Conservation (phyloP, 1,140 invertebrate species). For the Mizuhopecten yessoensis region DNA sequence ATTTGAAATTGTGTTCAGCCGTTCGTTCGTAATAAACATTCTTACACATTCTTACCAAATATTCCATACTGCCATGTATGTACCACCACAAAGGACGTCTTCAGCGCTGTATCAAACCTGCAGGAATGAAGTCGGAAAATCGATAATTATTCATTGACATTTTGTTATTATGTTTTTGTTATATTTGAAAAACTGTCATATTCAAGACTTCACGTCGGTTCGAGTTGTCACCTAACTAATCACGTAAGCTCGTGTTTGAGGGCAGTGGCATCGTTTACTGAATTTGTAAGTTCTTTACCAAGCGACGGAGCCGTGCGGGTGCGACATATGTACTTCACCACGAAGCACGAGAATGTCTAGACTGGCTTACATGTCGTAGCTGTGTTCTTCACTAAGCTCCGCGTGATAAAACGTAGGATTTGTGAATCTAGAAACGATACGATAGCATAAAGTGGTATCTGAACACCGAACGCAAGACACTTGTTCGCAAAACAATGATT, state of each 20-base stretch:
- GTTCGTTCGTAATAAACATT: not conserved
- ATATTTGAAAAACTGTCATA: not conserved
- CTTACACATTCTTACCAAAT: too few relatives aligned
- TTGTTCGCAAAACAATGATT: too few relatives aligned
- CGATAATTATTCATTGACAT: conserved; percentile 15
- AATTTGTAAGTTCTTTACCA: not conserved
- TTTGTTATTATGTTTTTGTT: conserved; percentile 12
- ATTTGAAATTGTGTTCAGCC: not conserved
- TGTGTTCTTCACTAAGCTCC: not conserved
- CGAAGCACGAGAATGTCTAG: not conserved
- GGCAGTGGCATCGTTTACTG: not conserved
- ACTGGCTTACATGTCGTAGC: not conserved
- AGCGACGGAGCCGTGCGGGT: not conserved
- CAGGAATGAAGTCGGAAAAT: not conserved
- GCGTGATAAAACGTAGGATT: not conserved
- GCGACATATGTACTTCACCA: not conserved
- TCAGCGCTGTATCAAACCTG: not conserved
- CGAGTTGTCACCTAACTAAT: not conserved
- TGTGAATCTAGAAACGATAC: not conserved
- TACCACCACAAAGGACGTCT: not conserved
- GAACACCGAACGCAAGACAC: too few relatives aligned
- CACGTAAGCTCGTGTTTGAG: not conserved
- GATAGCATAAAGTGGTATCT: too few relatives aligned
- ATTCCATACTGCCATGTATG: not conserved
- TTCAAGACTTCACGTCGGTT: not conserved